Base-by-base conservation (phyloP, 2,888 invertebrate genomes). In the Trypoxylon attenuatum region DNA sequence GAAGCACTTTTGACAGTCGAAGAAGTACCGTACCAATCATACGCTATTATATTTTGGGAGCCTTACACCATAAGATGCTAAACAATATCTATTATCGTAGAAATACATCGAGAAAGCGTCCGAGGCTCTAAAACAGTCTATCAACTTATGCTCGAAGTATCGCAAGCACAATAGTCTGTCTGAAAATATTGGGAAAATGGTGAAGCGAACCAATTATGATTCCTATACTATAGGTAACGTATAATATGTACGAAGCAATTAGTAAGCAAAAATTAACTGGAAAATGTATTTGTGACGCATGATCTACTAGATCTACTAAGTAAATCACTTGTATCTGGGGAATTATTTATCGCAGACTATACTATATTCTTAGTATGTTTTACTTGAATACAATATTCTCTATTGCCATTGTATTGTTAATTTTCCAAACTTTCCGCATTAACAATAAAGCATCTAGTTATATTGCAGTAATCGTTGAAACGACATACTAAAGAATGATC, bases 1-100 rank as follows among this genome's bases (percentile, higher is more conserved):
- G 96, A 98, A 84, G 97, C 98, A 0, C 92, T 97, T 83, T 90
- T 99, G 82, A 98, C 98, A 1, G 96, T 97, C 84, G 97, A 98
- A 84, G 93, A 92, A 79, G 84, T 85, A 81, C 49, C 38, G 43
- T 23, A 43, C 43, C 21, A n/a, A 10, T n/a, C 29, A 33, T 33
- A 41, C 39, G 43, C 38, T 29, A 6, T 21, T 16, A 39, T 18
- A n/a, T 18, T 21, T 18, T 5, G 13, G n/a, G n/a, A n/a, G n/a
- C n/a, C n/a, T n/a, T n/a, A n/a, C n/a, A 2, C 1, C 27, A 27
- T 4, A 27, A 27, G 1, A 10, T 27, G n/a, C 6, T 33, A 1
- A 10, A n/a, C 39, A 41, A 55, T 51, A 6, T 56, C 15, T 50
- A 18, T 61, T 65, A 13, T 10, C 25, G n/a, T 71, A 87, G 87